A percentile compares a stretch with the other conserved stretches of the same genome.
phyloP scores from a whole-genome alignment of 2,797 vertebrate genomes.

The Lagodon rhomboides region DNA sequence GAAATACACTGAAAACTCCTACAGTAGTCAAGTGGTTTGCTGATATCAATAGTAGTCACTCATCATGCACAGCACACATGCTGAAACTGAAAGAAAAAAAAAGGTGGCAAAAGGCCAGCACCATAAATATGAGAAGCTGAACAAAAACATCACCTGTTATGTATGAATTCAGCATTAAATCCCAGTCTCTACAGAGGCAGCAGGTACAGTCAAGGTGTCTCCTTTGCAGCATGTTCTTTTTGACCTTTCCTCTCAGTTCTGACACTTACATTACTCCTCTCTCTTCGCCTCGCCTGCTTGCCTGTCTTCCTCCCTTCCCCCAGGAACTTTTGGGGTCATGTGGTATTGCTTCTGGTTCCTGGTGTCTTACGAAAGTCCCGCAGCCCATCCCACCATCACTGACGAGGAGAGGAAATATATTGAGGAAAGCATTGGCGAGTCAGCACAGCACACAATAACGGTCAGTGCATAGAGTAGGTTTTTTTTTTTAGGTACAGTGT shows the following conservation, averaged over 20 bases:
- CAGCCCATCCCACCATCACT: constrained; percentile 92
- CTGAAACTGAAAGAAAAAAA: constrained; percentile 10
- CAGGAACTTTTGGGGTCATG: constrained; percentile 91
- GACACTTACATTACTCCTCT: not conserved
- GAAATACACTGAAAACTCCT: not conserved
- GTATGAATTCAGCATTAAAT: constrained; percentile 4
- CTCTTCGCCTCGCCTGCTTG: not conserved
- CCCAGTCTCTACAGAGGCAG: not conserved
- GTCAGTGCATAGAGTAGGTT: constrained; percentile 68
- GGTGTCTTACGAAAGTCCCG: constrained; percentile 94
- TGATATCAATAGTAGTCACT: not conserved
- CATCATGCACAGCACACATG: not conserved
- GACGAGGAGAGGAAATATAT: constrained; percentile 92
- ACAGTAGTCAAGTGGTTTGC: not conserved
- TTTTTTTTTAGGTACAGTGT: not conserved
- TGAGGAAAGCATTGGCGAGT: constrained; percentile 92
- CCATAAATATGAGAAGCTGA: not conserved
- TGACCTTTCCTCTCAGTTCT: not conserved
- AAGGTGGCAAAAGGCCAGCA: not conserved
- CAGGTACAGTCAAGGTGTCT: not conserved
- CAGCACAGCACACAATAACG: constrained; percentile 82
- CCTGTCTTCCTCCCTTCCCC: not conserved
- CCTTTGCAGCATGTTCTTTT: constrained; percentile 10
- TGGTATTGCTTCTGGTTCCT: constrained; percentile 96
- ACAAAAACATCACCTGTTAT: not conserved